Evolutionary conservation across 2,797 vertebrate species (phyloP).

Genomic region (Parauchenoglanis punctatus): DNA sequence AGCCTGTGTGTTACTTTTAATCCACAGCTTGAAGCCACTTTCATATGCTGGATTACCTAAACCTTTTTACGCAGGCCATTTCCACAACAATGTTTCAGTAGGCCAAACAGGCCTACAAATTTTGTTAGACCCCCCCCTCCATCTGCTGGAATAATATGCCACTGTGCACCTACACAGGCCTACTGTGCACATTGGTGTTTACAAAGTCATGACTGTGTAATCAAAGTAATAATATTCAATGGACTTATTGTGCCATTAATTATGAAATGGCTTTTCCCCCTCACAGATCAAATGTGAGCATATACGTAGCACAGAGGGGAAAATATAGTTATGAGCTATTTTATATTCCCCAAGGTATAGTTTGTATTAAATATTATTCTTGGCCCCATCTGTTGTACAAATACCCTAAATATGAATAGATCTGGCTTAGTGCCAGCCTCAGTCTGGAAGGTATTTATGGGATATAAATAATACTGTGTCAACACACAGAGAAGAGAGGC

Average conservation of each 20-base stretch:
- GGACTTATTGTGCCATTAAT: conserved; percentile 56
- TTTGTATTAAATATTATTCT: conserved; percentile 88
- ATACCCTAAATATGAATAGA: conserved; percentile 89
- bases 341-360: conserved; percentile 81
- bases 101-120: conserved; percentile 2
- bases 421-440: conserved; percentile 79
- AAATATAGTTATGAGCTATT: conserved; percentile 76
- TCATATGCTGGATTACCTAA: conserved; percentile 22
- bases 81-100: conserved; percentile 41
- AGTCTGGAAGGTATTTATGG: conserved; percentile 85
- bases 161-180: conserved; percentile 48
- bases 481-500: conserved; percentile 77
- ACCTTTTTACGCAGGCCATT: conserved; percentile 22
- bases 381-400: conserved; percentile 82
- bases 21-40: conserved; percentile 8
- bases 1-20: background rate
- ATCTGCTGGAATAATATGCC: conserved; percentile 41
- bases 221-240: conserved; percentile 60
- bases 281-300: conserved; percentile 57
- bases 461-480: conserved; percentile 88
- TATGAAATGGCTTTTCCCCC: conserved; percentile 43
- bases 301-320: conserved; percentile 55
- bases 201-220: conserved; percentile 51
- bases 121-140: background rate
- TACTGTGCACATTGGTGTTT: conserved; percentile 44